These are phyloP conservation scores for Psix sp. DNA, from an alignment of 1,140 invertebrate genomes.

Conservation along the genomic window DNA sequence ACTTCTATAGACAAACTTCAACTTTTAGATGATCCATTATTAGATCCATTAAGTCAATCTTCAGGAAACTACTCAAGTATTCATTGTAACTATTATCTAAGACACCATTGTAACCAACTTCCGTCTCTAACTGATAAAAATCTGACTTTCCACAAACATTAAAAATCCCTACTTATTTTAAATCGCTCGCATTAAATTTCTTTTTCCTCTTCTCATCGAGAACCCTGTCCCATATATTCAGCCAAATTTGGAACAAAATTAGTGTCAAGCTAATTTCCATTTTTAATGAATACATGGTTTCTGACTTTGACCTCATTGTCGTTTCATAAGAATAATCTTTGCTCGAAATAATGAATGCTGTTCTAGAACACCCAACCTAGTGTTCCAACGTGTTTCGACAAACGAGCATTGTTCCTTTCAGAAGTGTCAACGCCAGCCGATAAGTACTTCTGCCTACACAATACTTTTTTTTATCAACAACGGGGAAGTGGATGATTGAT, in stretches of 20 bases:
- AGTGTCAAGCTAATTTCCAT: conserved; percentile 32
- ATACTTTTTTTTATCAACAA: neutral
- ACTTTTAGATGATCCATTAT: too few relatives aligned
- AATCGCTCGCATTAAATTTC: neutral
- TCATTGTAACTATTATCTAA: too few relatives aligned
- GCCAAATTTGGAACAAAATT: conserved; percentile 8
- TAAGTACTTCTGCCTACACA: neutral
- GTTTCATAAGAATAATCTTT: conserved; percentile 53
- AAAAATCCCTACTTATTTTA: too few relatives aligned
- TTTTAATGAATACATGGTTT: conserved; percentile 45
- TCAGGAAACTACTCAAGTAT: too few relatives aligned
- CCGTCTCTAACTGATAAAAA: too few relatives aligned
- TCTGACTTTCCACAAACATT: too few relatives aligned
- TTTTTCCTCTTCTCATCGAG: neutral
- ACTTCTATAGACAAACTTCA: too few relatives aligned
- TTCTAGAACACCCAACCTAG: conserved; percentile 42
- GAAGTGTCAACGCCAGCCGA: neutral
- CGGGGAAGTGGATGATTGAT: conserved; percentile 4
- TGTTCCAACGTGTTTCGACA: conserved; percentile 10
- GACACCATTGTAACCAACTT: too few relatives aligned
- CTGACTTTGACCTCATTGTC: conserved; percentile 37
- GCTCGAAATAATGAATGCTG: conserved; percentile 64
- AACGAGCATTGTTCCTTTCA: conserved; percentile 4
- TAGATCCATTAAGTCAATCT: too few relatives aligned
- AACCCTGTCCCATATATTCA: conserved; percentile 21